Percentiles rank a stretch among this genome's conserved stretches.
Evolutionary conservation across 1,140 invertebrate species (phyloP).

Genomic region (Microplitis mediator): DNA sequence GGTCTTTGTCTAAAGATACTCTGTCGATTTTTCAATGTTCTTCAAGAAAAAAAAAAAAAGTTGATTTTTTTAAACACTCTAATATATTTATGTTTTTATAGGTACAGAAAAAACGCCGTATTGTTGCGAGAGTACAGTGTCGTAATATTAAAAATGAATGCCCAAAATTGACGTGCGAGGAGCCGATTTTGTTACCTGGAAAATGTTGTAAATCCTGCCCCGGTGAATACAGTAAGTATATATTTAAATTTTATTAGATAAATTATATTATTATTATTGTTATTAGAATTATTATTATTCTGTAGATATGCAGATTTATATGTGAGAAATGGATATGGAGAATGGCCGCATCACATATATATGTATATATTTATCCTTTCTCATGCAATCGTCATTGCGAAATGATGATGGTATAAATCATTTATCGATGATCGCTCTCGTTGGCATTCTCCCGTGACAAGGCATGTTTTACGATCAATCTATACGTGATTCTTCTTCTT

Average conservation of each 20-base stretch:
- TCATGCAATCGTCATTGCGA: slow-evolving; percentile 7
- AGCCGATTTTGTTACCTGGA: slow-evolving; percentile 82
- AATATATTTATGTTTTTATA: slow-evolving; percentile 61
- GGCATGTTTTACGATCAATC: slow-evolving; percentile 22
- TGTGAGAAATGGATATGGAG: neutral
- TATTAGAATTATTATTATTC: slow-evolving; percentile 34
- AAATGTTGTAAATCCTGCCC: slow-evolving; percentile 90
- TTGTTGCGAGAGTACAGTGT: slow-evolving; percentile 84
- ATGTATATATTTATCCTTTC: neutral
- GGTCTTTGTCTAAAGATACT: too few relatives aligned
- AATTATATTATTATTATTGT: neutral
- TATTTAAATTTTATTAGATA: neutral
- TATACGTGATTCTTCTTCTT: slow-evolving; percentile 11
- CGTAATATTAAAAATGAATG: slow-evolving; percentile 90
- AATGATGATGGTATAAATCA: slow-evolving; percentile 39
- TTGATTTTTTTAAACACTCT: too few relatives aligned
- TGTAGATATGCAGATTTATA: slow-evolving; percentile 20
- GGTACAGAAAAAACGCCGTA: slow-evolving; percentile 86
- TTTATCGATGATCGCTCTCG: slow-evolving; percentile 42
- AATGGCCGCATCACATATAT: too few relatives aligned
- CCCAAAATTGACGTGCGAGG: slow-evolving; percentile 81
- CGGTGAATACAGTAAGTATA: slow-evolving; percentile 76
- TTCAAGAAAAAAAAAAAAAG: too few relatives aligned
- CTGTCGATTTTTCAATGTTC: too few relatives aligned
- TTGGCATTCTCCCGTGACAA: slow-evolving; percentile 17